Conservation (phyloP, 2,113 vertebrate species). For the Todiramphus chloris region DNA sequence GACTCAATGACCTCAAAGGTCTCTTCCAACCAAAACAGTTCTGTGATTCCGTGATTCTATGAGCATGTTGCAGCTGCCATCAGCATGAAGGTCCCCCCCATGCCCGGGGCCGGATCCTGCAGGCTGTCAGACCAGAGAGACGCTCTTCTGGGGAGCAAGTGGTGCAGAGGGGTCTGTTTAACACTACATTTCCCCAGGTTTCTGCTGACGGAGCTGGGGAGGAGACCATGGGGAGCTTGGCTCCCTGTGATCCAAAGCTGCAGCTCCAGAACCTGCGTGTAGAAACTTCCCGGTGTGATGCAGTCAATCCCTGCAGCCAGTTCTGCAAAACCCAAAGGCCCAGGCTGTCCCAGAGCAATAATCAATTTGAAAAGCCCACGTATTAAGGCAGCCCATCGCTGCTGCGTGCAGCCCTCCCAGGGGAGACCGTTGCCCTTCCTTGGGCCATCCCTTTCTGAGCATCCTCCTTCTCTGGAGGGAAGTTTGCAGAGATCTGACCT, state of each 20-base stretch:
- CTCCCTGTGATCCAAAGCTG: not conserved
- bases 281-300: not conserved
- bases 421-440: not conserved
- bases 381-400: not conserved
- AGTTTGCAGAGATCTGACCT: not conserved
- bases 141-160: not conserved
- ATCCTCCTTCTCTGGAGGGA: not conserved
- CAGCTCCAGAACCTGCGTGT: not conserved
- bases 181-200: not conserved
- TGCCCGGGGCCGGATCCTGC: not conserved
- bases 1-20: not conserved
- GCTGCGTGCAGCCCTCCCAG: rapidly evolving
- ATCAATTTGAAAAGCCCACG: not conserved
- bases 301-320: not conserved
- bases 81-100: not conserved
- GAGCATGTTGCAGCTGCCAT: not conserved
- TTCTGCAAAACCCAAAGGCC: not conserved
- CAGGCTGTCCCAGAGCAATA: not conserved
- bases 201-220: not conserved
- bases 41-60: not conserved
- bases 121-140: not conserved
- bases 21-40: not conserved
- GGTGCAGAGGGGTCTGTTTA: not conserved
- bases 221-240: not conserved
- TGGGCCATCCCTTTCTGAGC: not conserved